Evolutionary conservation across 2,888 invertebrate species (phyloP), one percentile per base, ranked within the genome.

Genomic region (Leptinotarsa tumamoca): DNA sequence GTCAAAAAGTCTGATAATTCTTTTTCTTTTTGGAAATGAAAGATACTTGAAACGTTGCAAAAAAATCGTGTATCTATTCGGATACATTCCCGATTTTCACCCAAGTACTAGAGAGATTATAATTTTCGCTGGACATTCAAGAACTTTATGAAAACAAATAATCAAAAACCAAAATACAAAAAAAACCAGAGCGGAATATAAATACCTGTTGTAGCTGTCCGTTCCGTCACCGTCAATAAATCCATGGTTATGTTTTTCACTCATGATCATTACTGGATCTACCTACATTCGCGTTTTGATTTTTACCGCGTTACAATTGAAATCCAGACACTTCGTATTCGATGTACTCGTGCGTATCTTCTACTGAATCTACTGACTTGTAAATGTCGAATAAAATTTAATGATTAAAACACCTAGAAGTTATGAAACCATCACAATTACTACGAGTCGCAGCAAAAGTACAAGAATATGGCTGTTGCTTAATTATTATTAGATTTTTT

Each of bases 201-300:
- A 43, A 10, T 76, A 80, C 79, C 79, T 79, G 76, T 74, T 79
- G 58, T 79, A 77, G 66, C 78, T 80, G 54, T 75, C 73, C 52
- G 71, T 78, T 67, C 78, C 78, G 50, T 70, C 69, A 67, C 75
- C 81, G 23, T 78, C 81, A 68, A 68, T 72, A 68, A 80, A 81
- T 72, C 79, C 81, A 49, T 73, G 72, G 68, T 81, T 81, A 33
- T 78, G 73, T 17, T 80, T 70, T 58, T 76, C 79, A 54, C 69
- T 75, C 80, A 80, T 79, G 56, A 67, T 73, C 52, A 50, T 14
- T 23, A 14, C 13, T 14, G 33, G 63, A 68, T 68, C 72, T 72
- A 68, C 75, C 74, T 27, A n/a, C 63, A 63, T 13, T 43, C 63
- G 4, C 43, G 3, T 43, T 63, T 63, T 43, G 10, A 33, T 43